A percentile compares a stretch with the other conserved stretches of the same genome.
These are phyloP conservation scores for Columba janthina DNA, from an alignment of 2,113 vertebrate genomes.

Conservation along the genomic window DNA sequence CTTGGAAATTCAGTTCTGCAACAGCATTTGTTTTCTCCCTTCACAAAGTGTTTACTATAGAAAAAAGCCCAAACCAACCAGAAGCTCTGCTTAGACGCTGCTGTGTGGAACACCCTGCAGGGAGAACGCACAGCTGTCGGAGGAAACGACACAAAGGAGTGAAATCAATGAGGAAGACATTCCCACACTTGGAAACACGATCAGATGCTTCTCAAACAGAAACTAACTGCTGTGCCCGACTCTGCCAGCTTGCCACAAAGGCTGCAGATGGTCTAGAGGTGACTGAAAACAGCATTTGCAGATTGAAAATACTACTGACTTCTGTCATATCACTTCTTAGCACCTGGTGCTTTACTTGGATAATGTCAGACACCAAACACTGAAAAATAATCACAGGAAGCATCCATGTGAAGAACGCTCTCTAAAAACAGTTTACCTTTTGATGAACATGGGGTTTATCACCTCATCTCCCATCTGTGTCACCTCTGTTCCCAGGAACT, in stretches of 20 bases:
- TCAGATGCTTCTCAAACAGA: not conserved
- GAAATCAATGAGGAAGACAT: not conserved
- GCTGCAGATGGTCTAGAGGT: not conserved
- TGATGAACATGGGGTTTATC: not conserved
- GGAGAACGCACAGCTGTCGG: not conserved
- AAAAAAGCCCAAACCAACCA: not conserved
- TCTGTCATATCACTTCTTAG: not conserved
- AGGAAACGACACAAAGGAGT: not conserved
- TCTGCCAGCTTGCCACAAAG: not conserved
- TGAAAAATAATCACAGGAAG: not conserved
- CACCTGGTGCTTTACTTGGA: not conserved
- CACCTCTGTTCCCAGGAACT: not conserved
- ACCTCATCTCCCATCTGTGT: not conserved
- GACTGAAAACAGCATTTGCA: not conserved
- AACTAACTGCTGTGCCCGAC: not conserved
- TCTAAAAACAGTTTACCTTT: not conserved
- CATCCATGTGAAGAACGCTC: accelerated
- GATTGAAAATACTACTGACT: not conserved
- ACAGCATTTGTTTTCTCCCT: not conserved
- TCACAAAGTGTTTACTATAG: not conserved
- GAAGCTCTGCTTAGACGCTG: slow-evolving; percentile 13
- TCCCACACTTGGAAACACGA: not conserved
- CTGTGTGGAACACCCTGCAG: not conserved
- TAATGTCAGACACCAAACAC: not conserved
- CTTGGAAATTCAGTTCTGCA: not conserved